A percentile compares a stretch with the other conserved stretches of the same genome.
Conservation (phyloP, 2,888 invertebrate genomes). For the Lycia hirtaria region DNA sequence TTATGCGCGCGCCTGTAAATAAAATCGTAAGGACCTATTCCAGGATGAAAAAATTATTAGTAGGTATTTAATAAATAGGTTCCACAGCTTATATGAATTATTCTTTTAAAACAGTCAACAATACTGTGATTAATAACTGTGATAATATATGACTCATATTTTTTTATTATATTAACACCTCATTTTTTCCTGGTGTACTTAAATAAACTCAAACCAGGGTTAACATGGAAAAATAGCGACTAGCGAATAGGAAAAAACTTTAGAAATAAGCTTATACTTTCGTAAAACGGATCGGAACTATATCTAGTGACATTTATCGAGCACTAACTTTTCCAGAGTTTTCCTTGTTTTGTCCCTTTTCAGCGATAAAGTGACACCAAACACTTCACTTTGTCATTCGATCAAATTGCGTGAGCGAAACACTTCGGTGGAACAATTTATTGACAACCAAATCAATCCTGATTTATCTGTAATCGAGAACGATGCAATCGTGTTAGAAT, state of each 20-base stretch:
- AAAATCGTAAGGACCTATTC: neutral
- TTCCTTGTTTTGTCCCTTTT: conserved; percentile 21
- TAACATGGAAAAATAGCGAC: too few species aligned
- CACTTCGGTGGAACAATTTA: conserved; percentile 7
- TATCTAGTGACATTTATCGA: conserved; percentile 15
- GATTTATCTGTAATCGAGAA: conserved; percentile 3
- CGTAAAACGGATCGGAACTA: conserved; percentile 5
- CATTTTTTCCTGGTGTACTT: too few species aligned
- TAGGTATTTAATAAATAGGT: too few species aligned
- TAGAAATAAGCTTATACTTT: neutral
- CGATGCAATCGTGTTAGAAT: neutral
- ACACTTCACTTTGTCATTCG: conserved; percentile 15
- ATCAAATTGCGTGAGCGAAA: conserved; percentile 16
- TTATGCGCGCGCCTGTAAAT: conserved; percentile 14
- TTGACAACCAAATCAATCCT: conserved; percentile 8
- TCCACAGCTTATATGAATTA: too few species aligned
- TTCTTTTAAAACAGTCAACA: too few species aligned
- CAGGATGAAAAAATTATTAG: too few species aligned
- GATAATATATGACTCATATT: too few species aligned
- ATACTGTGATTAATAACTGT: too few species aligned
- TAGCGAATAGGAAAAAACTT: neutral
- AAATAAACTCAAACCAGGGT: too few species aligned
- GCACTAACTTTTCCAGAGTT: conserved; percentile 3
- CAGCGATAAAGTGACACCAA: conserved; percentile 15
- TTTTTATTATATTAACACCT: too few species aligned